These are phyloP conservation scores for Buathra laborator DNA, from an alignment of 2,888 invertebrate genomes.

Conservation along the genomic window DNA sequence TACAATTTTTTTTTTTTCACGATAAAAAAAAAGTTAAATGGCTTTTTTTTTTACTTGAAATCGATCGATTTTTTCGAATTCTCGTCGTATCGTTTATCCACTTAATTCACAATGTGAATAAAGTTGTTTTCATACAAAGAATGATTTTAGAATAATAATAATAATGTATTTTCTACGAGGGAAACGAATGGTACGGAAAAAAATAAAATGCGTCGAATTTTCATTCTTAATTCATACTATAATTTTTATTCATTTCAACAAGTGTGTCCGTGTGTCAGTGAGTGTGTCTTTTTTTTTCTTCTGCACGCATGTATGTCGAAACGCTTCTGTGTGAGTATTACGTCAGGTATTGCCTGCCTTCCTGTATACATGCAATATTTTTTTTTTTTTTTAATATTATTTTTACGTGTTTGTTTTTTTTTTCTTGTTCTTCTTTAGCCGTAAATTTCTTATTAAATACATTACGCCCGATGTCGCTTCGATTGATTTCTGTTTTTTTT, in stretches of 20 bases:
- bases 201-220: not conserved
- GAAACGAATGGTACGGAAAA: not conserved
- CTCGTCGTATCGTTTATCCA: no score
- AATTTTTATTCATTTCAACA: slow-evolving; percentile 22
- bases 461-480: slow-evolving; percentile 21
- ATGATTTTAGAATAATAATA: no score
- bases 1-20: no score
- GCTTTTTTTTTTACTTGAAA: no score
- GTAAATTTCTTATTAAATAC: slow-evolving; percentile 34
- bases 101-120: no score
- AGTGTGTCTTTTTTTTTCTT: slow-evolving; percentile 6
- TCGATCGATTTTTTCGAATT: no score
- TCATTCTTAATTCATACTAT: slow-evolving; percentile 9
- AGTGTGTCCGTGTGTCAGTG: slow-evolving; percentile 17
- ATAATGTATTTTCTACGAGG: not conserved
- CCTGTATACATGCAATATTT: slow-evolving; percentile 50
- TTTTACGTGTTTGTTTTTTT: slow-evolving; percentile 80
- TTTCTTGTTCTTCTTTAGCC: slow-evolving; percentile 60
- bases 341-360: slow-evolving; percentile 60
- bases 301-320: slow-evolving; percentile 55
- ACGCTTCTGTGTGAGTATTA: slow-evolving; percentile 64
- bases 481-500: slow-evolving; percentile 43
- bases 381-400: slow-evolving; percentile 72
- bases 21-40: no score
- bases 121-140: no score